These are phyloP conservation scores for Picus viridis DNA, from an alignment of 2,797 vertebrate genomes.

Conservation along the genomic window DNA sequence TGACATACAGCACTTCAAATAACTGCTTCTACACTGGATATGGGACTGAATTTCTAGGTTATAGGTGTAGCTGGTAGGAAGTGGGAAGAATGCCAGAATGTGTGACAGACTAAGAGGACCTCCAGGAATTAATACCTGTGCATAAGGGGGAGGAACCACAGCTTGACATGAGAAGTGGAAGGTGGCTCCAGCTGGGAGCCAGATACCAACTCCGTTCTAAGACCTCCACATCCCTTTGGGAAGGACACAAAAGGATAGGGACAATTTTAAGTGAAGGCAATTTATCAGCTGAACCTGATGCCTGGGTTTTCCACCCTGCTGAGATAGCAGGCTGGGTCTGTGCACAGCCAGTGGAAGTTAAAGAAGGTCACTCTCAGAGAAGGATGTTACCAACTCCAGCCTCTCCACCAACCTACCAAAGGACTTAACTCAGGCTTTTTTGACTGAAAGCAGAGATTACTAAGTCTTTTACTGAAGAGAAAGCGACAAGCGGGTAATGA, in stretches of 20 bases:
- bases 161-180: background rate
- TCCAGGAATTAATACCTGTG: background rate
- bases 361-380: background rate
- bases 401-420: background rate
- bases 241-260: background rate
- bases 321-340: background rate
- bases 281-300: background rate
- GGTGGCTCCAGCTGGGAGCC: background rate
- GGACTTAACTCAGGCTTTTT: background rate
- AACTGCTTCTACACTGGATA: background rate
- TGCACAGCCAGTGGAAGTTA: background rate
- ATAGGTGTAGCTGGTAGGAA: background rate
- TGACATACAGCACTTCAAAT: background rate
- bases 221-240: background rate
- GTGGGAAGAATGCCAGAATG: fast-evolving
- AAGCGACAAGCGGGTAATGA: background rate
- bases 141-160: background rate
- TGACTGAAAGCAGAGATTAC: background rate
- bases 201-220: background rate
- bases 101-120: background rate
- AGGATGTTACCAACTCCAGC: background rate
- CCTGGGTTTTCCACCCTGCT: background rate
- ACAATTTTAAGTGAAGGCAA: background rate
- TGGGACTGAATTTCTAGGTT: background rate
- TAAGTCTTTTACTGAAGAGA: background rate